Evolutionary conservation across 2,113 vertebrate genomes (phyloP).

Genomic region (Cololabis saira): DNA sequence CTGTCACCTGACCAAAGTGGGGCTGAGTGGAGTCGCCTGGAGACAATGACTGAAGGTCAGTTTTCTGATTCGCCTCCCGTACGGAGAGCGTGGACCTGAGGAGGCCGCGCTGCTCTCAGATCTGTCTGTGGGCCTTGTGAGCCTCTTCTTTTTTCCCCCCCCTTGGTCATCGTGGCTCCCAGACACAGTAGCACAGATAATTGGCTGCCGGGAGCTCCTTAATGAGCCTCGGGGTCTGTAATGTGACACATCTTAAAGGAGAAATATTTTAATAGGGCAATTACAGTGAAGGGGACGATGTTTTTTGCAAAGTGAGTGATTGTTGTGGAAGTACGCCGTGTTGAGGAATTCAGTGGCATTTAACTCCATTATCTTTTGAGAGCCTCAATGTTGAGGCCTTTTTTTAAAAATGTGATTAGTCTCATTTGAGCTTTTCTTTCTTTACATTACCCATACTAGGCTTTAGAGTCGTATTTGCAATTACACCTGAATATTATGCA

Average conservation of each 20-base stretch:
- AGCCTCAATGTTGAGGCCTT: conserved; percentile 17
- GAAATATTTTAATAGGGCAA: conserved; percentile 78
- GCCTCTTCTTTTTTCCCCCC: neutral
- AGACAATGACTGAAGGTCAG: conserved; percentile 77
- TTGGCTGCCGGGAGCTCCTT: conserved; percentile 74
- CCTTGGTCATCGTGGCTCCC: conserved; percentile 49
- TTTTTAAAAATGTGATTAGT: conserved; percentile 30
- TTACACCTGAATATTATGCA: conserved; percentile 35
- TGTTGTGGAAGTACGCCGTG: conserved; percentile 55
- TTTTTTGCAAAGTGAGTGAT: conserved; percentile 72
- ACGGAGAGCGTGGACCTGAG: conserved; percentile 35
- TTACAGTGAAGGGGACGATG: conserved; percentile 65
- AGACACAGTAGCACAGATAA: conserved; percentile 74
- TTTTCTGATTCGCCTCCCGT: conserved; percentile 65
- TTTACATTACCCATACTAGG: conserved; percentile 22
- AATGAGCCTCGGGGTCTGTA: conserved; percentile 73
- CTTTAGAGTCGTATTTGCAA: conserved; percentile 32
- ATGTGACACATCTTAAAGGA: conserved; percentile 77
- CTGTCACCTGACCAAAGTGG: conserved; percentile 74
- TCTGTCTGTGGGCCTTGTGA: conserved; percentile 55
- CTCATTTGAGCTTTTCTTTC: conserved; percentile 36
- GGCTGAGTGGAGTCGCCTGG: conserved; percentile 63
- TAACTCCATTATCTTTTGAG: conserved; percentile 64
- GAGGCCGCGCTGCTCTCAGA: conserved; percentile 61
- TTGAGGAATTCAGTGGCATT: conserved; percentile 67